Conservation (phyloP, 23 tunicate species). For the Botrylloides violaceus region DNA sequence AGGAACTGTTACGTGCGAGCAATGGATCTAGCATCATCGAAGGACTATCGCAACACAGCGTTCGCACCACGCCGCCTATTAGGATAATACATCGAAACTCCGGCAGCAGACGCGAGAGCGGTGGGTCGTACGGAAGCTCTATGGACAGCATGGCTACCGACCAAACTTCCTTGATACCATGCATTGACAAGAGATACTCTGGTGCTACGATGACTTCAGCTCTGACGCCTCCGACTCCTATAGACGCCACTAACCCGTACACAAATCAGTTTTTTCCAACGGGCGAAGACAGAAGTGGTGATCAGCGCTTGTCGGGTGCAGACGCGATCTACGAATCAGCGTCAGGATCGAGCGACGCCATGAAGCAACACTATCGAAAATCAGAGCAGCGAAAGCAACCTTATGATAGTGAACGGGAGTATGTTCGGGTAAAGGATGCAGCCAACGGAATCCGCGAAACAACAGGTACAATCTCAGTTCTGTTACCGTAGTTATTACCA, state of each 20-base stretch:
- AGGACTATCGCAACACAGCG: background rate
- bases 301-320: constrained; percentile 10
- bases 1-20: background rate
- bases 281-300: background rate
- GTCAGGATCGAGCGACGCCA: constrained; percentile 2
- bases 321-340: background rate
- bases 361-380: constrained; percentile 1
- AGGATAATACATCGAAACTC: constrained; percentile 3
- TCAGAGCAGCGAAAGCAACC: background rate
- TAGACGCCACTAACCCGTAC: constrained; percentile 4
- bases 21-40: constrained; percentile 7
- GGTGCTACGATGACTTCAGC: constrained; percentile 18
- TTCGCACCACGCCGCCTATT: background rate
- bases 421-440: too few species aligned
- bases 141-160: constrained; percentile 89
- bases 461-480: too few species aligned
- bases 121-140: constrained; percentile 87
- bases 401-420: background rate
- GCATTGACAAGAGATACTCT: constrained; percentile 33
- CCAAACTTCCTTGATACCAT: constrained; percentile 58
- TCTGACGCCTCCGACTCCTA: constrained; percentile 19
- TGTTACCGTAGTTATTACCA: too few species aligned
- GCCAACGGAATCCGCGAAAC: background rate
- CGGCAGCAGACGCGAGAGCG: constrained; percentile 56
- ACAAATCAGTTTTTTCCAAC: constrained; percentile 8